Evolutionary conservation across 2,797 vertebrate species (phyloP), one percentile per base, ranked within the genome.

Genomic region (Tarsius wallacei): DNA sequence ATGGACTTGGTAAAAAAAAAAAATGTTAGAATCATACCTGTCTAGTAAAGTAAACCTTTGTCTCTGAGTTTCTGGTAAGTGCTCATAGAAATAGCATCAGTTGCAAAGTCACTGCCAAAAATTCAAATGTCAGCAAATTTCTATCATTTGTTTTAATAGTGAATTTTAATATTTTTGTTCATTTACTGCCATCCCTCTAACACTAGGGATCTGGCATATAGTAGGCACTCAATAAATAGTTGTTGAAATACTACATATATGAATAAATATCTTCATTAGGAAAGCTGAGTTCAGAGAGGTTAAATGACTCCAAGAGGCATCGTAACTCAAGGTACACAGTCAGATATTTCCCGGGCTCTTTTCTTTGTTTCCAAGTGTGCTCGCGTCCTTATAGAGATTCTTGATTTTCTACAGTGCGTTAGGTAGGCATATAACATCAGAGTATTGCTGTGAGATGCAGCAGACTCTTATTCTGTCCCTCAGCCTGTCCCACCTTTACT

Each of bases 401-500:
- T 33, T 68, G 47, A 42, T 90, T 96, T 89, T 87, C 76, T 77
- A 1, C 0, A 0, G 53, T n/a, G 13, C 8, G 22, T 1, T 14
- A n/a, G 81, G 47, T 49, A 81, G 51, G 81, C 28, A 19, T 0
- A 13, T 47, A 63, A 53, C 73, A 87, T 36, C 64, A 28, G 33
- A 82, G 31, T 1, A 33, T 47, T 24, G 1, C 59, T 59, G 71
- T 88, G 19, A 7, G 87, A 55, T 15, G 36, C 16, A 47, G 82
- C 77, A 80, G 51, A 68, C 8, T 17, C 63, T 33, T 28, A n/a
- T 4, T 91, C 42, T 42, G 42, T 42, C 64, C 11, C 31, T 80
- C 87, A 17, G 73, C 57, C 57, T 85, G 87, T 49, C 70, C 74
- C 74, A 76, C 85, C 94, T 94, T 73, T 85, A n/a, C 47, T 95